Percentiles rank a stretch among this genome's conserved stretches.
These are phyloP conservation scores for Scatophagus argus DNA, from an alignment of 2,113 vertebrate species.

Conservation along the genomic window DNA sequence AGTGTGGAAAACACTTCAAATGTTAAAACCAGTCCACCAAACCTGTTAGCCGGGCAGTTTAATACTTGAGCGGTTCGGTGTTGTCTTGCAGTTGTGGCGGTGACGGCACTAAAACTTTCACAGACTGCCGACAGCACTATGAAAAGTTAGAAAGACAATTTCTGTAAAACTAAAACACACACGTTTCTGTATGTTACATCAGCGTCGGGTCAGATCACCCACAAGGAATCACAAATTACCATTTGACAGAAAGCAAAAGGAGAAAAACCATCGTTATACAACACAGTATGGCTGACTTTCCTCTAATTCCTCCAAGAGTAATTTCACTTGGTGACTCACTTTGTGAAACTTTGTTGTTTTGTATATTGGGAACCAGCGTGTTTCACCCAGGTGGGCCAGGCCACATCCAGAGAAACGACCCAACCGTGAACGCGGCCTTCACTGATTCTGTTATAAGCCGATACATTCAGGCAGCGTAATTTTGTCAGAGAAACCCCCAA, in stretches of 20 bases:
- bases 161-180: too few species aligned
- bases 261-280: too few species aligned
- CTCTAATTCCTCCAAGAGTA: background rate
- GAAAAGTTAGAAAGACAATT: background rate
- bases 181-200: background rate
- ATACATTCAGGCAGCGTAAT: background rate
- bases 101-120: background rate
- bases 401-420: background rate
- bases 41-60: background rate
- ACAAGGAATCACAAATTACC: background rate
- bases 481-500: constrained; percentile 1
- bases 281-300: background rate
- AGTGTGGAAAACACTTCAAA: background rate
- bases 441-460: background rate
- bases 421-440: background rate
- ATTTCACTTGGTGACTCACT: background rate
- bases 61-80: background rate
- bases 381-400: background rate
- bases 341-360: background rate
- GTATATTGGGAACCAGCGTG: background rate
- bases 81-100: background rate
- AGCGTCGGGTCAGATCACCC: background rate
- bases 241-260: background rate
- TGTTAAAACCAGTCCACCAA: too few species aligned
- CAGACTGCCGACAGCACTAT: background rate